A percentile compares a stretch with the other conserved stretches of the same genome.
Conservation (phyloP, 2,113 vertebrate species). For the Strix uralensis region DNA sequence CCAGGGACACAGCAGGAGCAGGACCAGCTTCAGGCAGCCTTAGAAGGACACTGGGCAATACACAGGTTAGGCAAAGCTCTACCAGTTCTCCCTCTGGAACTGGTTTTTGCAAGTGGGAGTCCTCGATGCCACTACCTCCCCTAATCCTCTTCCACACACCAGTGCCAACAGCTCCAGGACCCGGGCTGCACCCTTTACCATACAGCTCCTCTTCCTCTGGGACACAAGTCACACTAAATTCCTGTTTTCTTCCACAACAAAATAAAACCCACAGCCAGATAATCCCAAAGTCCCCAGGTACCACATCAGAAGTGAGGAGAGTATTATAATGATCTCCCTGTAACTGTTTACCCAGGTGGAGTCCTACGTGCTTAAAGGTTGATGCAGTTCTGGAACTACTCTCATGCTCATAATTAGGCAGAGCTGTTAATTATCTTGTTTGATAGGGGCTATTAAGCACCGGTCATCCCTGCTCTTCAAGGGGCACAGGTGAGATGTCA, state of each 20-base stretch:
- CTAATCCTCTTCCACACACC: accelerated
- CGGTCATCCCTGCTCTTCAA: neutral
- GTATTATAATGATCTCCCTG: accelerated
- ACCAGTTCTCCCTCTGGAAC: neutral
- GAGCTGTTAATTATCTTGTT: neutral
- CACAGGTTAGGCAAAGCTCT: neutral
- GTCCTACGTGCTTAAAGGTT: neutral
- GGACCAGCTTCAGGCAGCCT: neutral
- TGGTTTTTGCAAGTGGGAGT: neutral
- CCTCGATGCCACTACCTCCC: neutral
- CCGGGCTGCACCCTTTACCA: neutral
- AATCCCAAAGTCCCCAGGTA: neutral
- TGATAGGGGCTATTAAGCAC: neutral
- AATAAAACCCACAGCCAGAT: neutral
- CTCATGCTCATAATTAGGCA: neutral
- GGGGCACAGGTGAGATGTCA: accelerated
- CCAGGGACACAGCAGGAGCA: accelerated
- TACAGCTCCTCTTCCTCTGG: neutral
- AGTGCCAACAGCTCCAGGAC: neutral
- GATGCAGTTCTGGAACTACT: neutral
- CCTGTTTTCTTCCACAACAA: neutral
- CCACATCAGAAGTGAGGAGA: accelerated
- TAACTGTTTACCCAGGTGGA: neutral
- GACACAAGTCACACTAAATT: accelerated
- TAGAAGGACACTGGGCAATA: accelerated